Evolutionary conservation across 2,113 vertebrate genomes (phyloP), one percentile per base, ranked within the genome.

Genomic region (Anser cygnoides): DNA sequence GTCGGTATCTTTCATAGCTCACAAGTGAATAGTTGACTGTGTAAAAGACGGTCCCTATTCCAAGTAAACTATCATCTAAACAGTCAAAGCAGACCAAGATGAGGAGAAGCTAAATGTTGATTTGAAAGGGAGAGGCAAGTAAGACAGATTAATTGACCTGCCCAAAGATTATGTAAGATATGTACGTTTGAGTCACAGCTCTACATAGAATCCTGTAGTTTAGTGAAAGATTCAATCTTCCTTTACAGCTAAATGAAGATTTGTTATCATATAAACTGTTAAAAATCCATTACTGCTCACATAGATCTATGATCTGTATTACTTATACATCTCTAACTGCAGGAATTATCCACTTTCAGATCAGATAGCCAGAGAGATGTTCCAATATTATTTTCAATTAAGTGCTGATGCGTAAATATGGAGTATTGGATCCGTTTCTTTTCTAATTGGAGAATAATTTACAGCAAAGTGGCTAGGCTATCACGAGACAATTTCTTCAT

Each of bases 381-480:
- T 91, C 26, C 67, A 55, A 16, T 68, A 10, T 14, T 43, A 83
- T 33, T 79, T 73, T 92, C 46, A 37, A 1, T 26, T 33, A 75
- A 59, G 37, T 31, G 19, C 57, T 63, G 35, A 6, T 70, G 15
- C 55, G 13, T 67, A 67, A 65, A 41, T 55, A 29, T 16, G 54
- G 41, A 74, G 28, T 39, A n/a, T 75, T 73, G 54, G 44, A 70
- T 80, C 50, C 49, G 13, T 49, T 94, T 63, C 25, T 84, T 43
- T 73, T 80, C 50, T 52, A 35, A 43, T 8, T 88, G 70, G 75
- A 57, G n/a, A 52, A 28, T 73, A 1, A 10, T 79, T 75, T 82
- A 26, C 41, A 76, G 29, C 31, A 26, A 39, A 39, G n/a, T 39
- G 23, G 43, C 0, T 0, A 65, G 67, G 84, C 72, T 59, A 4